Evolutionary conservation across 2,888 invertebrate species (phyloP).

Genomic region (Meteorus colon): DNA sequence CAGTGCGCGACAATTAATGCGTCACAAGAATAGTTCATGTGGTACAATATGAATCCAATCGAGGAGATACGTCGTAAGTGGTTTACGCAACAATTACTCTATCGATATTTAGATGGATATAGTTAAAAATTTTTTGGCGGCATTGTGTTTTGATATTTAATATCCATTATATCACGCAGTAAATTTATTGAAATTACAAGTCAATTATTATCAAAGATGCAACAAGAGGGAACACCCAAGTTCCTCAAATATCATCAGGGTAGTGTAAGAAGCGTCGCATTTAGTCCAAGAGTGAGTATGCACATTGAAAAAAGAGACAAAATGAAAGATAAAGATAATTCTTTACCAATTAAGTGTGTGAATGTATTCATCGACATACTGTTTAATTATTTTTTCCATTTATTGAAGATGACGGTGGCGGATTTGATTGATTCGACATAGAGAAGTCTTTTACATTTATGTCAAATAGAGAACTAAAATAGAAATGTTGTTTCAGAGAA

Average conservation of each 20-base stretch:
- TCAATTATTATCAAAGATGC: conserved; percentile 59
- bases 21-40: background rate
- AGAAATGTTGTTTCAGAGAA: too few relatives aligned
- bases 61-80: background rate
- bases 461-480: too few relatives aligned
- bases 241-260: conserved; percentile 70
- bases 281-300: conserved; percentile 66
- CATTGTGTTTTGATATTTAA: background rate
- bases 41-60: background rate
- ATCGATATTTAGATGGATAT: background rate
- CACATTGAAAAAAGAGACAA: too few relatives aligned
- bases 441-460: too few relatives aligned
- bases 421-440: too few relatives aligned
- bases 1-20: background rate
- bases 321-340: too few relatives aligned
- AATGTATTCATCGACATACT: too few relatives aligned
- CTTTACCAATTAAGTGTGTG: too few relatives aligned
- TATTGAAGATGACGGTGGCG: too few relatives aligned
- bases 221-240: conserved; percentile 70
- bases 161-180: background rate
- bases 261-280: conserved; percentile 70
- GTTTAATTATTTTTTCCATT: too few relatives aligned
- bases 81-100: background rate
- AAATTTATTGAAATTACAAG: background rate
- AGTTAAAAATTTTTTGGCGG: background rate